phyloP scores from a whole-genome alignment of 2,113 vertebrate genomes.

The Tychaedon coryphoeus region DNA sequence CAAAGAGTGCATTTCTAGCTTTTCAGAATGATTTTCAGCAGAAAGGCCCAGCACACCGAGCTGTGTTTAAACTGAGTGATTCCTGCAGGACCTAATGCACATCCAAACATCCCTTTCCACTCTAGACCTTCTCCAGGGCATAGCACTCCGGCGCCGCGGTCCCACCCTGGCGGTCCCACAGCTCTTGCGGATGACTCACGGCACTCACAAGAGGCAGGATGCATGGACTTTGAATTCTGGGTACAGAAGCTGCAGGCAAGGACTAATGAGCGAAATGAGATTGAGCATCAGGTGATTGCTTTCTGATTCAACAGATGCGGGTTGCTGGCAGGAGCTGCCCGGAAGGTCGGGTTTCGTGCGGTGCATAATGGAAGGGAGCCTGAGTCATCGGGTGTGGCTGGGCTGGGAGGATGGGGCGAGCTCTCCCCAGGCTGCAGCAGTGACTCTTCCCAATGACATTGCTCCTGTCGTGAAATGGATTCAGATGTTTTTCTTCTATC shows the following conservation, averaged over 20 bases:
- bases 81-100: background rate
- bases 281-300: slow-evolving; percentile 6
- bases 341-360: background rate
- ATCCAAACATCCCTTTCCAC: background rate
- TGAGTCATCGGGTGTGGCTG: slow-evolving; percentile 55
- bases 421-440: background rate
- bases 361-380: background rate
- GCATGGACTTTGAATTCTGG: background rate
- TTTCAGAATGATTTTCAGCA: accelerated
- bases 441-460: background rate
- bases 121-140: background rate
- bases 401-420: background rate
- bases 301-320: background rate
- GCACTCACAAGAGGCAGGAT: background rate
- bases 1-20: background rate
- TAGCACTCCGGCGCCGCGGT: accelerated
- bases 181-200: background rate
- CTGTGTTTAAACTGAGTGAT: background rate
- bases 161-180: background rate
- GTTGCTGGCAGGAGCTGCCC: background rate
- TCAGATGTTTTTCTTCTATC: background rate
- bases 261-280: background rate
- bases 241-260: background rate
- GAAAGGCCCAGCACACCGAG: background rate
- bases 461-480: background rate